A percentile compares a stretch with the other conserved stretches of the same genome.
Conservation (phyloP, 2,888 invertebrate genomes). For the Miltochrista miniata region DNA sequence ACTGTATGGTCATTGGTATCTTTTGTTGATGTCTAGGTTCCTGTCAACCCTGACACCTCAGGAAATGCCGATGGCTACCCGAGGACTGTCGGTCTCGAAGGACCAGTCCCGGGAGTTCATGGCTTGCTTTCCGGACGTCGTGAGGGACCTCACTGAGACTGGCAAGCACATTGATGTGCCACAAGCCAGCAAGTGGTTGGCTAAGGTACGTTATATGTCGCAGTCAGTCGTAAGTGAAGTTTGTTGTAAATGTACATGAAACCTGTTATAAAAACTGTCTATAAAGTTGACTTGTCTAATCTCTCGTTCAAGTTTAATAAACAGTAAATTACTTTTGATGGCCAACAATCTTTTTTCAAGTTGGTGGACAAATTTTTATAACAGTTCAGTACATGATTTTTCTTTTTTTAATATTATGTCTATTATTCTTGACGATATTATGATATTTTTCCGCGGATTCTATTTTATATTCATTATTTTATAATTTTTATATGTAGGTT, state of each 20-base stretch:
- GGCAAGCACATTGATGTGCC: constrained; percentile 90
- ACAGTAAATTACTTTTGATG: constrained; percentile 1
- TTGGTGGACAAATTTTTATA: constrained; percentile 23
- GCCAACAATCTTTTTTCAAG: neutral
- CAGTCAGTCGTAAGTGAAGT: constrained; percentile 53
- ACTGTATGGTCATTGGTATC: constrained; percentile 22
- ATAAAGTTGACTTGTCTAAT: constrained; percentile 35
- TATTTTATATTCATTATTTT: too few species aligned
- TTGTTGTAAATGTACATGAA: constrained; percentile 21
- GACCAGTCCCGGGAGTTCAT: constrained; percentile 94
- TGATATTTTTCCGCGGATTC: too few species aligned
- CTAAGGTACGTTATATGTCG: constrained; percentile 84
- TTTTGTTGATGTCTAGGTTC: constrained; percentile 69
- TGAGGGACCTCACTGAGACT: constrained; percentile 91
- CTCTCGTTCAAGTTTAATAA: constrained; percentile 33
- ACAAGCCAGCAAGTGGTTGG: constrained; percentile 91
- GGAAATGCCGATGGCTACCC: constrained; percentile 84
- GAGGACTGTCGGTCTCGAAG: constrained; percentile 87
- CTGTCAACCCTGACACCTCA: constrained; percentile 86
- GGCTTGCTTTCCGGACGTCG: constrained; percentile 94
- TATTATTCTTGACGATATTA: too few species aligned
- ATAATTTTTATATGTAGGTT: too few species aligned
- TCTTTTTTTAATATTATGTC: too few species aligned
- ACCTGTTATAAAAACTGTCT: constrained; percentile 37
- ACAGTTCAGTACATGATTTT: constrained; percentile 2